These are phyloP conservation scores for Drosophila miranda DNA, from an alignment of 1,140 invertebrate genomes.

Conservation along the genomic window DNA sequence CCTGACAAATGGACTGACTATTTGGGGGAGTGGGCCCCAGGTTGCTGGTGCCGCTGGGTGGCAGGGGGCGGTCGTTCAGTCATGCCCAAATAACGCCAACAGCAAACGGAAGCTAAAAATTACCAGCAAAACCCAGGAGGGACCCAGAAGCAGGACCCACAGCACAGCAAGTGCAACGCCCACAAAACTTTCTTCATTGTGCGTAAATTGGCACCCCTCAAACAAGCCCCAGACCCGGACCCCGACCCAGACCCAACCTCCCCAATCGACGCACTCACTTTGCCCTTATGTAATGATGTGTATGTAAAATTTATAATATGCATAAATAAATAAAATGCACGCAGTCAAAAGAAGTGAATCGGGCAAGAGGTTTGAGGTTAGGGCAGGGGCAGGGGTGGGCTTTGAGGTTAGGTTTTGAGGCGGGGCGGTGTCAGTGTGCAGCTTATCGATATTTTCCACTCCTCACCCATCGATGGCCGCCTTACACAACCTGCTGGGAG, in stretches of 20 bases:
- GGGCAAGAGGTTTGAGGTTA: background rate
- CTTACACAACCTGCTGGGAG: constrained; percentile 32
- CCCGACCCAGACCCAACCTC: no score
- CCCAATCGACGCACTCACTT: constrained; percentile 35
- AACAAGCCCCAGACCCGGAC: background rate
- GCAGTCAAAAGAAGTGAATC: constrained; percentile 44
- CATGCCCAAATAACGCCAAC: constrained; percentile 55
- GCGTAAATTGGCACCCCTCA: constrained; percentile 61
- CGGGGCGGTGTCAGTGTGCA: constrained; percentile 6
- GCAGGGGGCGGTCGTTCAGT: constrained; percentile 15
- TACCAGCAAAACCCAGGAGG: constrained; percentile 35
- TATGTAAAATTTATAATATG: constrained; percentile 74
- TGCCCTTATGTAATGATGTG: constrained; percentile 58
- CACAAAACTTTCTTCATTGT: constrained; percentile 62
- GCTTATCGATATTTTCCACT: constrained; percentile 73
- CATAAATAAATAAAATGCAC: constrained; percentile 76
- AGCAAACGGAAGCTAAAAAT: constrained; percentile 66
- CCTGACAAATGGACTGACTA: constrained; percentile 24
- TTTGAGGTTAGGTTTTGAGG: constrained; percentile 26
- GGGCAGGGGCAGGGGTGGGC: no score
- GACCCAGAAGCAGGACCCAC: background rate
- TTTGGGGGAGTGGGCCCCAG: constrained; percentile 4
- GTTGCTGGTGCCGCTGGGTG: constrained; percentile 10
- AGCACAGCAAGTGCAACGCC: constrained; percentile 26
- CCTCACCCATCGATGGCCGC: constrained; percentile 9